Conservation (phyloP, 2,113 vertebrate genomes). For the Triplophysa siluroides region DNA sequence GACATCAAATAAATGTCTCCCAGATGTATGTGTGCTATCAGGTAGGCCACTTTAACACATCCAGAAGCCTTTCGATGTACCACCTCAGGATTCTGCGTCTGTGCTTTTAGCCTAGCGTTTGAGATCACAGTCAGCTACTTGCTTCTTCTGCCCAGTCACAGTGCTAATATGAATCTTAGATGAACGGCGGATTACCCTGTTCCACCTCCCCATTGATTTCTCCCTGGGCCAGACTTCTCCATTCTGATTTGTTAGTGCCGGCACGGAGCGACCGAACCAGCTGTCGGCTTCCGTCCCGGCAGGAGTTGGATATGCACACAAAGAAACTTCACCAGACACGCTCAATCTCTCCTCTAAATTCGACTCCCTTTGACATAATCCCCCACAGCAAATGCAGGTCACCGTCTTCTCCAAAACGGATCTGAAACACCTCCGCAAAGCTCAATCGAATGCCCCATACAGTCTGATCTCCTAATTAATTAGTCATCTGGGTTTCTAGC, state of each 20-base stretch:
- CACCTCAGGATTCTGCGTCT: background rate
- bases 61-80: too few relatives aligned
- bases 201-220: conserved; percentile 65
- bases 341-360: conserved; percentile 23
- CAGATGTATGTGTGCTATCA: too few relatives aligned
- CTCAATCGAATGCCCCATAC: conserved; percentile 10
- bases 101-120: conserved; percentile 23
- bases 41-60: background rate
- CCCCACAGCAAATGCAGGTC: conserved; percentile 16
- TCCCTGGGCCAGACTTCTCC: conserved; percentile 57
- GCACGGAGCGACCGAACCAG: conserved; percentile 54
- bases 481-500: conserved; percentile 16
- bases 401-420: conserved; percentile 16
- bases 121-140: conserved; percentile 30
- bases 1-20: too few relatives aligned
- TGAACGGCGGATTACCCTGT: conserved; percentile 47
- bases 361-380: conserved; percentile 7
- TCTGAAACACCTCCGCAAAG: conserved; percentile 41
- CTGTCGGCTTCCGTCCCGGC: conserved; percentile 24
- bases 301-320: conserved; percentile 29
- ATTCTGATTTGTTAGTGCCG: conserved; percentile 64
- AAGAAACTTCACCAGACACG: conserved; percentile 27
- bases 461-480: conserved; percentile 40
- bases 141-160: background rate
- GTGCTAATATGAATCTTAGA: conserved; percentile 41